Evolutionary conservation across 2,888 invertebrate genomes (phyloP).

Genomic region (Eristalis arbustorum): DNA sequence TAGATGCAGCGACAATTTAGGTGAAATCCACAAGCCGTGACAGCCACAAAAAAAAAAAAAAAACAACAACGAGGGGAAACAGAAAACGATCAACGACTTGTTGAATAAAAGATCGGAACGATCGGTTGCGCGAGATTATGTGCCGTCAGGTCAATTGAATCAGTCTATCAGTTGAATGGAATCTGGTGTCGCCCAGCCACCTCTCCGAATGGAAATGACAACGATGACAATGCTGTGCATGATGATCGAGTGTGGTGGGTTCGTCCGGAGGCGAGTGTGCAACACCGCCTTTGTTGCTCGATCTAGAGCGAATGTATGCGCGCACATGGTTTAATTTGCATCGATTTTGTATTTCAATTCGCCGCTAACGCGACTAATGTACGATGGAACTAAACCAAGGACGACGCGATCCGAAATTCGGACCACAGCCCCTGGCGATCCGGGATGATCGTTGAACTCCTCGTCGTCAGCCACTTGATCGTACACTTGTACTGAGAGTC

Average conservation of each 20-base stretch:
- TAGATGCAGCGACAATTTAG: conserved; percentile 27
- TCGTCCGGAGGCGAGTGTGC: not conserved
- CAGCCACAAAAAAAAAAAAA: not conserved
- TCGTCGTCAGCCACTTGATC: not conserved
- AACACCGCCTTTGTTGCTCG: not conserved
- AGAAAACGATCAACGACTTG: conserved; percentile 3
- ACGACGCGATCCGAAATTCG: not conserved
- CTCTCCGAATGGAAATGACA: conserved; percentile 46
- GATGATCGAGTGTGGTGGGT: conserved; percentile 25
- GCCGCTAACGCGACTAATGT: conserved; percentile 7
- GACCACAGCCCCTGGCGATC: not conserved
- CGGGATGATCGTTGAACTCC: not conserved
- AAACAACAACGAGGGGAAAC: not conserved
- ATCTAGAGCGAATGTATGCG: not conserved
- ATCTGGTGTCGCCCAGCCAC: conserved; percentile 15
- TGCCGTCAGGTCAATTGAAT: conserved; percentile 53
- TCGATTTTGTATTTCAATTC: conserved; percentile 11
- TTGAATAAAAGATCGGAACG: conserved; percentile 53
- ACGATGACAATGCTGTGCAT: conserved; percentile 37
- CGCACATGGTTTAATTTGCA: conserved; percentile 39
- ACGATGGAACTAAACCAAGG: conserved; percentile 23
- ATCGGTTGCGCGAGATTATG: conserved; percentile 35
- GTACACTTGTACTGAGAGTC: not conserved
- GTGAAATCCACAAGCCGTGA: conserved; percentile 5
- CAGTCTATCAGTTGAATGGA: conserved; percentile 45